Percentiles rank a stretch among this genome's conserved stretches.
Conservation (phyloP, 2,888 invertebrate genomes). For the Mesorhabditis spiculigera region DNA sequence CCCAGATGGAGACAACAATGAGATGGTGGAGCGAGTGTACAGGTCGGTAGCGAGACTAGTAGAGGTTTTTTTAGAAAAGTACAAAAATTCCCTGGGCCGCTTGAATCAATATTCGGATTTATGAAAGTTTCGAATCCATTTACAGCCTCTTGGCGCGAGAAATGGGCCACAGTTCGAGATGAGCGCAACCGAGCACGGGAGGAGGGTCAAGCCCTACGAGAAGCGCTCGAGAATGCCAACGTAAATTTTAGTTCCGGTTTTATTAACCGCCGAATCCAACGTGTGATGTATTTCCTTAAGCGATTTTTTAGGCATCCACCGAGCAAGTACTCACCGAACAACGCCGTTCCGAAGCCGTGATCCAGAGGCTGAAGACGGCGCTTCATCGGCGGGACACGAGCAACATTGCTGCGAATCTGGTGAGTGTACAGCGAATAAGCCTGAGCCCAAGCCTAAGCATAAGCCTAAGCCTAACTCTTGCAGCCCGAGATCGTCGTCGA, state of each 20-base stretch:
- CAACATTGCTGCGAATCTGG: neutral
- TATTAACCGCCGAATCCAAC: neutral
- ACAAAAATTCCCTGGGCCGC: no score
- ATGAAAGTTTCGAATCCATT: neutral
- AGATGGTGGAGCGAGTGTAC: constrained; percentile 98
- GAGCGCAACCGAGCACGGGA: constrained; percentile 89
- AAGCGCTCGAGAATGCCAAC: constrained; percentile 70
- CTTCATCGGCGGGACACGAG: neutral
- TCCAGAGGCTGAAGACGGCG: neutral
- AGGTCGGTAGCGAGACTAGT: constrained; percentile 72
- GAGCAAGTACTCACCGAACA: neutral
- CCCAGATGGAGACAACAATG: constrained; percentile 99
- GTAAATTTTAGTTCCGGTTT: neutral
- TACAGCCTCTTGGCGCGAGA: constrained; percentile 15
- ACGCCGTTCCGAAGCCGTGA: neutral
- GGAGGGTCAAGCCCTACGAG: constrained; percentile 78
- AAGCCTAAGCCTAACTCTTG: neutral
- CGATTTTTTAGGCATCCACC: neutral
- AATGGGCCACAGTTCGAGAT: constrained; percentile 65
- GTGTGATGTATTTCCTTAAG: neutral
- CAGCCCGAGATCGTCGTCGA: neutral
- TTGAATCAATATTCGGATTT: no score
- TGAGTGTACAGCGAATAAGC: neutral
- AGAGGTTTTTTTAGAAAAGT: no score
- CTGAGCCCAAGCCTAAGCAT: neutral